Evolutionary conservation across 2,797 vertebrate genomes (phyloP).

Genomic region (Acipenser ruthenus): DNA sequence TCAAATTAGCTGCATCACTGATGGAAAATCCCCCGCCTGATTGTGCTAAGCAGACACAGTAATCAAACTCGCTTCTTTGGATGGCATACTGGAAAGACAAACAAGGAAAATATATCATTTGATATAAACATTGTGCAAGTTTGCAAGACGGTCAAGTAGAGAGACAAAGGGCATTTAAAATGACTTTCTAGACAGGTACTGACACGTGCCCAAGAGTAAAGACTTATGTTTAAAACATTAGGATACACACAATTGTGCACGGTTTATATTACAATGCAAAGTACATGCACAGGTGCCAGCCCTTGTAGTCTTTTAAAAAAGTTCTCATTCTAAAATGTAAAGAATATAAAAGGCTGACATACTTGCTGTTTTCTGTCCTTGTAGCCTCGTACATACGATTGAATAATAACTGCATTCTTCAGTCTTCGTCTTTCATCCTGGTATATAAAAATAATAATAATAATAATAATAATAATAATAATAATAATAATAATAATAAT

Average conservation of each 20-base stretch:
- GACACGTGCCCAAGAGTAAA: too few species aligned
- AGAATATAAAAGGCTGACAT: conserved; percentile 15
- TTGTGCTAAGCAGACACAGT: conserved; percentile 61
- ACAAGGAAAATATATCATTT: neutral
- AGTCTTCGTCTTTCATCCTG: conserved; percentile 91
- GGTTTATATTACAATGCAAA: too few species aligned
- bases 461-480: conserved; percentile 1
- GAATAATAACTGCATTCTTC: conserved; percentile 94
- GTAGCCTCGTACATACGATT: conserved; percentile 89
- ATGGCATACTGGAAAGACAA: conserved; percentile 63
- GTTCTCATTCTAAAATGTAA: neutral
- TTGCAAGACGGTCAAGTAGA: too few species aligned
- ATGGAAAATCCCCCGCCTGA: conserved; percentile 52
- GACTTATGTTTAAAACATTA: too few species aligned
- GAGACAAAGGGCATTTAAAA: too few species aligned
- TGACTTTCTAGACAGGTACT: too few species aligned
- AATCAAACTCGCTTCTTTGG: conserved; percentile 84
- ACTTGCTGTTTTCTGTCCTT: conserved; percentile 92
- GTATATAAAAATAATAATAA: conserved; percentile 20
- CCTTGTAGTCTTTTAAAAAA: neutral
- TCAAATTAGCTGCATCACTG: conserved; percentile 61
- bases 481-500: too few species aligned
- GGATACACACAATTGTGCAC: too few species aligned
- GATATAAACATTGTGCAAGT: too few species aligned
- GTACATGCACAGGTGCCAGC: too few species aligned